phyloP scores from a whole-genome alignment of 2,113 vertebrate genomes.

The Dicentrarchus labrax region DNA sequence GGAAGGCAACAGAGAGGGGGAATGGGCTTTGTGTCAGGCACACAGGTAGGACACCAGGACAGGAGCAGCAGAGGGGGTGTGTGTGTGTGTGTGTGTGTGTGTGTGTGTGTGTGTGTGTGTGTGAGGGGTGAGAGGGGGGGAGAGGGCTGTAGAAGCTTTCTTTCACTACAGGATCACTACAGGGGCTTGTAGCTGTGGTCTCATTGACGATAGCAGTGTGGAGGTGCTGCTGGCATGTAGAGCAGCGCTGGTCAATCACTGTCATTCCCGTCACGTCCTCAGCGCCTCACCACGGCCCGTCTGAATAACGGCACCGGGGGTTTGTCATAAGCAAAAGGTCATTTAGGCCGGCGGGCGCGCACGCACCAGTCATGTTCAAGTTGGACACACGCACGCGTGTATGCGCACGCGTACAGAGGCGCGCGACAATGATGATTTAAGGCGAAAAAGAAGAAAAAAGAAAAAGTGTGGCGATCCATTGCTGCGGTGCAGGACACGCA shows the following conservation, averaged over 20 bases:
- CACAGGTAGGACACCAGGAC: constrained; percentile 37
- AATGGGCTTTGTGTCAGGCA: neutral
- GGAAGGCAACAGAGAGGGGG: constrained; percentile 9
- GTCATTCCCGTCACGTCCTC: constrained; percentile 82
- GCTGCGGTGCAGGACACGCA: constrained; percentile 62
- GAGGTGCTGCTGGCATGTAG: constrained; percentile 59
- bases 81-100: neutral
- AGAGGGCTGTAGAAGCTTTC: neutral
- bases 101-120: constrained; percentile 6
- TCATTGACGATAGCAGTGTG: constrained; percentile 46
- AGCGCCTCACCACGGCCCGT: constrained; percentile 47
- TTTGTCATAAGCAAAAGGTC: constrained; percentile 65
- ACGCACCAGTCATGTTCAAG: constrained; percentile 22
- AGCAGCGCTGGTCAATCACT: constrained; percentile 73
- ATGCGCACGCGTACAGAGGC: neutral
- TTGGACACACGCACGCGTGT: constrained; percentile 7
- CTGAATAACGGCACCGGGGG: constrained; percentile 36
- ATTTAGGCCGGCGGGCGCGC: constrained; percentile 47
- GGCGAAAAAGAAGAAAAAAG: neutral
- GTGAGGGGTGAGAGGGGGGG: neutral
- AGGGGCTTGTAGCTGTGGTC: constrained; percentile 23
- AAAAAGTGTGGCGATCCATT: constrained; percentile 37
- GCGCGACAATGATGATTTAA: constrained; percentile 14
- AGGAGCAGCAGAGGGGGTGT: neutral
- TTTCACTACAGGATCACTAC: constrained; percentile 36